phyloP scores from a whole-genome alignment of 2,888 invertebrate species.

The Cephonodes hylas region DNA sequence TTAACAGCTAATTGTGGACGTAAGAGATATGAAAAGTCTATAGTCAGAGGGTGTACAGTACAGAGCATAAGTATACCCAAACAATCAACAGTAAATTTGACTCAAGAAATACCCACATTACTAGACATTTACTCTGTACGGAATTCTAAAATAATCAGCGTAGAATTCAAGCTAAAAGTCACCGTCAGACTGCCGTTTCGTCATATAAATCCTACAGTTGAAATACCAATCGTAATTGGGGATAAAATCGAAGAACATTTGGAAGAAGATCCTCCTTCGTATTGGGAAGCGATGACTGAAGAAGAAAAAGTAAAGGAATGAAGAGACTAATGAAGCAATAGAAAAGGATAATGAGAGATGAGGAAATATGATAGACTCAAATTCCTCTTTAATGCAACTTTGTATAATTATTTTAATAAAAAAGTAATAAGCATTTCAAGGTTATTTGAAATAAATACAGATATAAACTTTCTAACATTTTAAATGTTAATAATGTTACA shows the following conservation, averaged over 20 bases:
- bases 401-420: too few species aligned
- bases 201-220: slow-evolving; percentile 25
- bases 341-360: too few species aligned
- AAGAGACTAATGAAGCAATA: not conserved
- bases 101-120: slow-evolving; percentile 21
- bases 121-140: slow-evolving; percentile 31
- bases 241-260: slow-evolving; percentile 15
- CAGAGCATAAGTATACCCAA: slow-evolving; percentile 23
- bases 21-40: not conserved
- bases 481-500: too few species aligned
- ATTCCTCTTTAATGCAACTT: too few species aligned
- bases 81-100: slow-evolving; percentile 23
- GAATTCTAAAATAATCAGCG: slow-evolving; percentile 28
- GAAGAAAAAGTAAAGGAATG: slow-evolving; percentile 14
- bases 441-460: too few species aligned
- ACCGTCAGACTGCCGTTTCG: slow-evolving; percentile 34
- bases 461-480: too few species aligned
- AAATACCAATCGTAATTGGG: slow-evolving; percentile 37
- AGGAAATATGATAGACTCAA: too few species aligned
- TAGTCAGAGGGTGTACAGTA: slow-evolving; percentile 20
- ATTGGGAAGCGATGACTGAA: slow-evolving; percentile 31
- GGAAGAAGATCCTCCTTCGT: slow-evolving; percentile 27
- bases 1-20: slow-evolving; percentile 25
- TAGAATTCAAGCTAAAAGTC: slow-evolving; percentile 30
- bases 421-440: too few species aligned